Evolutionary conservation across 2,888 invertebrate species (phyloP), one percentile per base, ranked within the genome.

Genomic region (Callinectes sapidus): DNA sequence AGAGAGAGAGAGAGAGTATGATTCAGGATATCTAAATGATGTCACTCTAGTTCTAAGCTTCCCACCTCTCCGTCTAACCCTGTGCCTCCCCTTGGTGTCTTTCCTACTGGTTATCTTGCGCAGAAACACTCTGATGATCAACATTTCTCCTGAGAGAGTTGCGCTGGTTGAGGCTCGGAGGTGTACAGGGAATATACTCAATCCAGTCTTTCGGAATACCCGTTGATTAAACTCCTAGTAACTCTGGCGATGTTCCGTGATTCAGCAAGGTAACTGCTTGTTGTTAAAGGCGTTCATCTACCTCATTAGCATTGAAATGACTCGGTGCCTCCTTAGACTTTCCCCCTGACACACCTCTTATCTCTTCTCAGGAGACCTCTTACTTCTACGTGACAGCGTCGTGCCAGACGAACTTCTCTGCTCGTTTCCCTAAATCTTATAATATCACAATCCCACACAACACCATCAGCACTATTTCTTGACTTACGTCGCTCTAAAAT

Each of bases 231-330:
- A 71, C 71, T n/a, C 71, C 16, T n/a, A 71, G 71, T 71, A 71
- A 71, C 28, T 71, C 71, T n/a, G 71, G 71, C n/a, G n/a, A 71
- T 71, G 71, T 18, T 71, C 61, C 61, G 23, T 13, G 61, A 61
- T 61, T 61, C 61, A 61, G 71, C 35, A n/a, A 81, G 35, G 81
- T 81, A 81, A 48, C 48, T 48, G 48, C 81, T 35, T 35, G 81
- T 81, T 81, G 16, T 81, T 16, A 81, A 35, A 35, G 81, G 35
- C 81, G 35, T 35, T 35, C 81, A 35, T 81, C 81, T 28, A 35
- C 81, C 81, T 81, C 81, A 81, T 81, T 81, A 81, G 81, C 81
- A 81, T 81, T 35, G 81, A 81, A 81, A 81, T 35, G 81, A 81
- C 32, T 35, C 81, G 10, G 32, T 35, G 32, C 32, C 81, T 14